Evolutionary conservation across 2,113 vertebrate species (phyloP), one percentile per base, ranked within the genome.

Genomic region (Tenrec ecaudatus): DNA sequence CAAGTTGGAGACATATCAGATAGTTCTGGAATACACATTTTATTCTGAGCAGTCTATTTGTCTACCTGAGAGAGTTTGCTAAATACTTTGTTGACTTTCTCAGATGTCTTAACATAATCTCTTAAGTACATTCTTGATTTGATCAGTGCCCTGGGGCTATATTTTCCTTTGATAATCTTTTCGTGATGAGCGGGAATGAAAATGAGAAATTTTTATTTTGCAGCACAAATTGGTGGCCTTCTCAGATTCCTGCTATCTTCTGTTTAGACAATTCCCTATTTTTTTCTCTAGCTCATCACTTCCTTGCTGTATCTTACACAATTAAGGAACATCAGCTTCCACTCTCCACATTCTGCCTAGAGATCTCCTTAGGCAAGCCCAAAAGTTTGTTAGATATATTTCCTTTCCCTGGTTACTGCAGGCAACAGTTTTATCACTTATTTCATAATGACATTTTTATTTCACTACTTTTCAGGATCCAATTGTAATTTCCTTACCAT

Each of bases 321-420:
- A 92, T 93, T 90, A 92, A 82, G 27, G 69, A 88, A 94, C 90
- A 73, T n/a, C 60, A 90, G 76, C 86, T 92, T 89, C 86, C 4
- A 53, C 23, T 92, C 23, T 87, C 73, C 69, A 47, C 80, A 68
- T 82, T 93, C 68, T 77, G 69, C 80, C 76, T 79, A 22, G 79
- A 80, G 90, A 81, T 68, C 38, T 96, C 86, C 92, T 92, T 83
- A 94, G 86, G 92, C 86, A 89, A 95, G 95, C 85, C 40, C 76
- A 83, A 86, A 92, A 81, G 82, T 93, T 93, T 57, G 82, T 88
- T 82, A 94, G 58, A 77, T 57, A 81, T 7, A 75, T 71, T 89
- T 93, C 73, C 69, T 25, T 71, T 71, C 92, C 90, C 83, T 69
- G 86, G 68, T 71, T 73, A 88, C 86, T 84, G 31, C 53, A 89